Conservation (phyloP, 1,140 invertebrate genomes). For the Solen grandis region DNA sequence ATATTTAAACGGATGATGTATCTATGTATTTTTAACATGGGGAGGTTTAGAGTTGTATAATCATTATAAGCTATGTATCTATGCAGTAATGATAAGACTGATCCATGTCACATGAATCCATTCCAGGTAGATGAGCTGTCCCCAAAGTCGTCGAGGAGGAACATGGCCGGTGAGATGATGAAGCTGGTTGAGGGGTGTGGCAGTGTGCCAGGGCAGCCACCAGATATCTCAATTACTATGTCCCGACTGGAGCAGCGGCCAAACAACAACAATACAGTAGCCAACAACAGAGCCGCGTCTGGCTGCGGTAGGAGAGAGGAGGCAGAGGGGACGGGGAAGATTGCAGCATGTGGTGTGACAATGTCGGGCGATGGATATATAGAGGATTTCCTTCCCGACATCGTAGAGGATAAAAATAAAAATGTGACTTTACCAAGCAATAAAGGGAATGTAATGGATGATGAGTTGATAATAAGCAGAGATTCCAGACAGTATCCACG, state of each 20-base stretch:
- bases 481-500: no score
- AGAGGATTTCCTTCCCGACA: not conserved
- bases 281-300: not conserved
- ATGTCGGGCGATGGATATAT: not conserved
- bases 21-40: no score
- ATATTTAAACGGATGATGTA: no score
- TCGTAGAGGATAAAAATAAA: no score
- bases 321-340: not conserved
- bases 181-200: constrained; percentile 44
- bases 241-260: not conserved
- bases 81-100: no score
- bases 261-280: not conserved
- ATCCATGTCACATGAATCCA: no score
- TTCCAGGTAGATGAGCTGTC: constrained; percentile 58
- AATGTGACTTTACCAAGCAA: no score
- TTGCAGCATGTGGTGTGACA: not conserved
- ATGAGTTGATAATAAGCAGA: no score
- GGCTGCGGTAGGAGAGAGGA: not conserved
- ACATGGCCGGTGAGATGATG: constrained; percentile 47
- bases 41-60: no score
- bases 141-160: constrained; percentile 28
- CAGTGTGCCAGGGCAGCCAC: not conserved
- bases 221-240: not conserved
- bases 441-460: no score
- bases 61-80: no score